Evolutionary conservation across 2,113 vertebrate species (phyloP), one percentile per base, ranked within the genome.

Genomic region (Odocoileus virginianus): DNA sequence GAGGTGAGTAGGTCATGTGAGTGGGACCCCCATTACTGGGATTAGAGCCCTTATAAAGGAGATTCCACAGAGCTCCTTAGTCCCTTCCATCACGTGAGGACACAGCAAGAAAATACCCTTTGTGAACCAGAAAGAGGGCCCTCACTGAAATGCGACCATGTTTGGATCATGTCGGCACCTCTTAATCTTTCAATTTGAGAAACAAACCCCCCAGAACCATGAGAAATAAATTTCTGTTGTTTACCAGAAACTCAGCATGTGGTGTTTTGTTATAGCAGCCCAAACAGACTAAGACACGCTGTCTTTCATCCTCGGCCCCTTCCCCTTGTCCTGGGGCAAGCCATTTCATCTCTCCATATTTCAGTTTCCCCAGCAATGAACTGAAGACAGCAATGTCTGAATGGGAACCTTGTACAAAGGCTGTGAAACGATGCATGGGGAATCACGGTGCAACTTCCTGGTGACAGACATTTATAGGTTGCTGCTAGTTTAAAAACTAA

Each of bases 341-440:
- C 2, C 33, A 21, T 40, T 50, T n/a, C 21, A 2, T 7, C 30
- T 54, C 21, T 67, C 23, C 47, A 16, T 5, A 3, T 4, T 14
- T 76, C 33, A 10, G 15, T n/a, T 40, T 43, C 25, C 30, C 55
- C 21, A 27, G 2, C 21, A 7, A 2, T 40, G 40, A 47, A n/a
- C 2, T 3, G n/a, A 27, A 54, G 55, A 55, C 36, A 19, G 0
- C 2, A 15, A 10, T 25, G 28, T 27, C 61, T 30, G 16, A 54
- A 10, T 19, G 30, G n/a, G 52, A 76, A 5, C 27, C 2, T 45
- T 15, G 33, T 43, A 30, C 4, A 76, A 11, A 40, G 27, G 4
- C 25, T 0, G 2, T 15, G 36, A 36, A 55, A 55, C 4, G 1
- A 60, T 0, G 21, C 1, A 0, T 7, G 19, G 16, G 11, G 33